These are phyloP conservation scores for Neopipo cinnamomea DNA, from an alignment of 2,113 vertebrate genomes.

Conservation along the genomic window DNA sequence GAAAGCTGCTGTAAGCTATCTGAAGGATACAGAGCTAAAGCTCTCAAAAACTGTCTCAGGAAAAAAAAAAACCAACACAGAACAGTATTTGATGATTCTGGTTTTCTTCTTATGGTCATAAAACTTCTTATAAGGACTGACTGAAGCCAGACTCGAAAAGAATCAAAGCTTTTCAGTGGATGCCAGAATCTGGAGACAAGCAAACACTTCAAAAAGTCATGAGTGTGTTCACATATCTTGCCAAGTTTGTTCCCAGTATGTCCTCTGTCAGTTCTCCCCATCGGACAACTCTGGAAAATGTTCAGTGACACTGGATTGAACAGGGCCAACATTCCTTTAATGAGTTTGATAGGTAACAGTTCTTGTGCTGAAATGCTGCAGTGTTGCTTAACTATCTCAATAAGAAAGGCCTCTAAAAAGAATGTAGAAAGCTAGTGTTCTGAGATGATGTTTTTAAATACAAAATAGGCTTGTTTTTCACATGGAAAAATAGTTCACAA, in stretches of 20 bases:
- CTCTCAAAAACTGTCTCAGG: background rate
- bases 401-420: background rate
- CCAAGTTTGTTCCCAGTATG: conserved; percentile 13
- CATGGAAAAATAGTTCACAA: background rate
- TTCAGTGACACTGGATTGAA: conserved; percentile 4
- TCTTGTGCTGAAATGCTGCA: conserved; percentile 30
- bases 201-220: background rate
- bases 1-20: background rate
- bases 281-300: conserved; percentile 42
- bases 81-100: background rate
- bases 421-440: background rate
- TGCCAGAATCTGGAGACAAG: conserved; percentile 22
- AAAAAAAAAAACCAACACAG: background rate
- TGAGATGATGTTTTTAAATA: background rate
- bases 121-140: background rate
- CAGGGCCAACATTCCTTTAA: conserved; percentile 29
- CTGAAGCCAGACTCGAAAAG: background rate
- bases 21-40: background rate
- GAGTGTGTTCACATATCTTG: background rate
- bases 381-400: background rate
- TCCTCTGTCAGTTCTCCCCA: conserved; percentile 6
- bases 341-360: conserved; percentile 15
- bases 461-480: background rate
- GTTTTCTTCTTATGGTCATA: background rate
- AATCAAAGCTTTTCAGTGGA: conserved; percentile 1